phyloP scores from a whole-genome alignment of 1,140 invertebrate genomes.

The Drosophila varians region DNA sequence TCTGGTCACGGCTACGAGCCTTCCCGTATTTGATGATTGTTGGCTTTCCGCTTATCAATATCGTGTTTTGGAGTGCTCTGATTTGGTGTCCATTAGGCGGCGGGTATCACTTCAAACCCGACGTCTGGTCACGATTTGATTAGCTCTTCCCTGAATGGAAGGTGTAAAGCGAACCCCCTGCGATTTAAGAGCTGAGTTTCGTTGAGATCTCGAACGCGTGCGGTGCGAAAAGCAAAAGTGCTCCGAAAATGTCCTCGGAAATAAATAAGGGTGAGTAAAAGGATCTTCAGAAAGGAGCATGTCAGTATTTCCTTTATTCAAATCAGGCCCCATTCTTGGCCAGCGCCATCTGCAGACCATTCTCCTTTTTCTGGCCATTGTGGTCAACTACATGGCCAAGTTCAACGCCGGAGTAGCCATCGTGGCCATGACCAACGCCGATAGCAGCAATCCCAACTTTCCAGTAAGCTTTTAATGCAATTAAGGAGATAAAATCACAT shows the following conservation, averaged over 20 bases:
- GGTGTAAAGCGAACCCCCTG: conserved; percentile 49
- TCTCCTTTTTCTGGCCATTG: conserved; percentile 67
- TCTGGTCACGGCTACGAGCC: background rate
- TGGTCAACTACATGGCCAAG: conserved; percentile 67
- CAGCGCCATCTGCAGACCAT: conserved; percentile 70
- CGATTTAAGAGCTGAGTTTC: conserved; percentile 30
- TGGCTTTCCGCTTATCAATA: conserved; percentile 34
- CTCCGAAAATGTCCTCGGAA: conserved; percentile 38
- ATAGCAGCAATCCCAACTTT: conserved; percentile 66
- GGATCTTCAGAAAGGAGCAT: background rate
- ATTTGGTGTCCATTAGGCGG: conserved; percentile 39
- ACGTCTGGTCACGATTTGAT: conserved; percentile 25
- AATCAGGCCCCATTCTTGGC: conserved; percentile 62
- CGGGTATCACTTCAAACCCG: conserved; percentile 28
- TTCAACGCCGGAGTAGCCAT: conserved; percentile 71
- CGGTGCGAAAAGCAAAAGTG: conserved; percentile 14
- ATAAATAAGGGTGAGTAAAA: conserved; percentile 44
- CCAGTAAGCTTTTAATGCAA: conserved; percentile 40
- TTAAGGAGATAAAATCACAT: background rate
- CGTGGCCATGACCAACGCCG: conserved; percentile 75
- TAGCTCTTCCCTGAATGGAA: conserved; percentile 35
- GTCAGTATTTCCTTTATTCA: background rate
- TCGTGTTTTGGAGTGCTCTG: conserved; percentile 46
- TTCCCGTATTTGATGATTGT: conserved; percentile 13
- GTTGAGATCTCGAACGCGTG: conserved; percentile 16